Evolutionary conservation across 2,797 vertebrate species (phyloP).

Genomic region (Pangasius mekongensis): DNA sequence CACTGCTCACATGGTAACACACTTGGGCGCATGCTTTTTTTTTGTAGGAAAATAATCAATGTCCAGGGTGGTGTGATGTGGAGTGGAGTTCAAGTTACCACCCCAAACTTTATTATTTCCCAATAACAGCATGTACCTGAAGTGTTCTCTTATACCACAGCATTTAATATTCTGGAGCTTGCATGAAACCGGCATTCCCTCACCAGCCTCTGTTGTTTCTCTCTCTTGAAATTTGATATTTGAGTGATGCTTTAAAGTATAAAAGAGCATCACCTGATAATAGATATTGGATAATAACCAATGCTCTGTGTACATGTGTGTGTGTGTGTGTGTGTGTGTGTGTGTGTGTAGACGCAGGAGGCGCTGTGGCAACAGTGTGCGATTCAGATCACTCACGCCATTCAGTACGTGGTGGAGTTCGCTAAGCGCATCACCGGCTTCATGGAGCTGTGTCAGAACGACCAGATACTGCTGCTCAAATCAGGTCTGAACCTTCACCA

Average conservation of each 20-base stretch:
- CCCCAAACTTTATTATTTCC: neutral
- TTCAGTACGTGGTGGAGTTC: slow-evolving; percentile 99
- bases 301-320: neutral
- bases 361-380: slow-evolving; percentile 98
- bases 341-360: slow-evolving; percentile 84
- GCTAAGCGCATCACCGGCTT: slow-evolving; percentile 98
- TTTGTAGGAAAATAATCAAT: neutral
- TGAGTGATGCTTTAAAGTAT: neutral
- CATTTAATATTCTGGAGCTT: neutral
- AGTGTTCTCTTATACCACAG: too few relatives aligned
- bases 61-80: neutral
- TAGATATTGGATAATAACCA: neutral
- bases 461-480: slow-evolving; percentile 98
- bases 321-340: slow-evolving; percentile 13
- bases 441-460: slow-evolving; percentile 99
- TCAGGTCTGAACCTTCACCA: slow-evolving; percentile 81
- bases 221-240: neutral
- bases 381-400: slow-evolving; percentile 98
- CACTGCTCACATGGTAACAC: neutral
- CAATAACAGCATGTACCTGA: neutral
- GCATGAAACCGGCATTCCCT: neutral
- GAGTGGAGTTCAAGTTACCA: neutral
- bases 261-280: neutral
- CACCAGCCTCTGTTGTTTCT: neutral
- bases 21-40: neutral